Conservation (phyloP, 2,797 vertebrate genomes). For the Lagocephalus sceleratus region DNA sequence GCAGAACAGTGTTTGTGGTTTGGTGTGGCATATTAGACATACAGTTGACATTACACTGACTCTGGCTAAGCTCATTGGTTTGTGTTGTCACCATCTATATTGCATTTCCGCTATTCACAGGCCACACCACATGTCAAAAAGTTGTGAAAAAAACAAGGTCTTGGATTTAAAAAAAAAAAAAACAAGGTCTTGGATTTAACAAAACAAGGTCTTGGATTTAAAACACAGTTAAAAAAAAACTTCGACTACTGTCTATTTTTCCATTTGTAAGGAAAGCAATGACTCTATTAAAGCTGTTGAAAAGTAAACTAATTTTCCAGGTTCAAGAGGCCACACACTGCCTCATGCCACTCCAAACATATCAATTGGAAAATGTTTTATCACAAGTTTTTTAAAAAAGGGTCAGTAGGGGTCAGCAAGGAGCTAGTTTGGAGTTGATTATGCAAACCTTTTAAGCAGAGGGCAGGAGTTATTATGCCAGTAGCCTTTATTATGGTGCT, state of each 20-base stretch:
- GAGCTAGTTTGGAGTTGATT: conserved; percentile 22
- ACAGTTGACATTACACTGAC: neutral
- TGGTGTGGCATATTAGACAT: neutral
- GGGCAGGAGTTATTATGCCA: conserved; percentile 15
- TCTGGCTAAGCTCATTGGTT: neutral
- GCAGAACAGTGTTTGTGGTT: neutral
- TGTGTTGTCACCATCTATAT: neutral
- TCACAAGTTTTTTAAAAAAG: conserved; percentile 5
- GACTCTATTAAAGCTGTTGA: neutral
- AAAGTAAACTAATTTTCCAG: neutral
- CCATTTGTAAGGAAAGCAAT: neutral
- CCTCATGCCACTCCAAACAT: neutral
- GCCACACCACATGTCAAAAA: conserved; percentile 7
- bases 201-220: neutral
- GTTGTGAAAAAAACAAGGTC: neutral
- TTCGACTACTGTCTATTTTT: neutral
- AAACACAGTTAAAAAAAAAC: neutral
- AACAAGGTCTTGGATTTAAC: neutral
- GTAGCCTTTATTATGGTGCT: conserved; percentile 17
- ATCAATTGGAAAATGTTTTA: conserved; percentile 13
- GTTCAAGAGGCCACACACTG: conserved; percentile 1
- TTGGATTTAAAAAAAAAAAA: neutral
- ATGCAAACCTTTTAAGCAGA: conserved; percentile 1
- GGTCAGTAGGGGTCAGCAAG: conserved; percentile 33
- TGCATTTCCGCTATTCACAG: neutral